phyloP scores from a whole-genome alignment of 2,113 vertebrate genomes.

The Malurus alboscapulatus region DNA sequence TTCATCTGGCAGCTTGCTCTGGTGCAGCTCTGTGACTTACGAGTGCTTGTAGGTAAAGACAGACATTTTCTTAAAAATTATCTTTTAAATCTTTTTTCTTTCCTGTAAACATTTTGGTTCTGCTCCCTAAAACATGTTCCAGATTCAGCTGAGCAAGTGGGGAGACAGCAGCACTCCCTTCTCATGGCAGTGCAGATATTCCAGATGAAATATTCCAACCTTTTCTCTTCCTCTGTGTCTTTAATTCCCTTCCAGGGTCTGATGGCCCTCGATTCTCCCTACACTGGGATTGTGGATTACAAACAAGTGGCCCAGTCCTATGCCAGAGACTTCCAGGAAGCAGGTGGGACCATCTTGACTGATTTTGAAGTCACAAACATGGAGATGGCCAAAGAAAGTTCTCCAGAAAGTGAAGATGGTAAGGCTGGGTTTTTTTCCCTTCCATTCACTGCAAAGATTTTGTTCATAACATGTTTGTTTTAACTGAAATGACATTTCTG shows the following conservation, averaged over 20 bases:
- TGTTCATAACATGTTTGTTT: neutral
- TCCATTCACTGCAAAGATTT: neutral
- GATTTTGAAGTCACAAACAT: constrained; percentile 85
- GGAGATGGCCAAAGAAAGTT: constrained; percentile 79
- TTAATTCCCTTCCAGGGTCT: constrained; percentile 77
- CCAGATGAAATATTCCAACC: neutral
- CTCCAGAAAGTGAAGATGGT: constrained; percentile 80
- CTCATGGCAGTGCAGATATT: rapidly evolving
- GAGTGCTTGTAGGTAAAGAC: neutral
- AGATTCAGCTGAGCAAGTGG: neutral
- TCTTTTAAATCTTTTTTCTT: neutral
- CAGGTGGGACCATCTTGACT: constrained; percentile 83
- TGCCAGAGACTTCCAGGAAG: constrained; percentile 86
- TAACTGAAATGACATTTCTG: neutral
- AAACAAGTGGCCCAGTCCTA: constrained; percentile 85
- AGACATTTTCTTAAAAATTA: neutral
- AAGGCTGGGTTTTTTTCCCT: neutral
- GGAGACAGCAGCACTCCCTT: neutral
- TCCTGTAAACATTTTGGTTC: neutral
- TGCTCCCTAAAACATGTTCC: neutral
- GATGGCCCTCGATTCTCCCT: constrained; percentile 93
- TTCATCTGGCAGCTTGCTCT: neutral
- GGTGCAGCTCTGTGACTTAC: neutral
- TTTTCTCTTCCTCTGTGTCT: neutral
- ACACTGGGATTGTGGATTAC: constrained; percentile 94